Evolutionary conservation across 2,888 invertebrate species (phyloP), one percentile per base, ranked within the genome.

Genomic region (Spisula solida): DNA sequence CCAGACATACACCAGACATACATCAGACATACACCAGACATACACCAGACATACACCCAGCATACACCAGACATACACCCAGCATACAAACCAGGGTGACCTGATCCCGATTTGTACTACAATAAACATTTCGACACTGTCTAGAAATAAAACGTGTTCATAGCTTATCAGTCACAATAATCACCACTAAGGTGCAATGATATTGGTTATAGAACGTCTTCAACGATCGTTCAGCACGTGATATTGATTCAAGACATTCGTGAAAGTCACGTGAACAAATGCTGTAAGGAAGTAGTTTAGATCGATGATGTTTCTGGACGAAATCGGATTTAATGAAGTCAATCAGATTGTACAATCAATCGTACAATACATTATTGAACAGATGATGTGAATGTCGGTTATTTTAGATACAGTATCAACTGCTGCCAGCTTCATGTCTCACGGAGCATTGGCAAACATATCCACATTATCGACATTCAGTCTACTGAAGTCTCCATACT

Each of bases 241-340:
- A n/a, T 66, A 66, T 66, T 66, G 60, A 66, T 66, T 66, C 10
- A 66, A n/a, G 60, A 31, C 31, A 75, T 31, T 75, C 25, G 8
- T n/a, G 60, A 1, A 8, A n/a, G 25, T 60, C 31, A 75, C 31
- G 75, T 75, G 75, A 18, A 14, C 34, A 31, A 16, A 75, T 75
- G 8, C 31, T 34, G 29, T 75, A 10, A 75, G 75, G 34, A 34
- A 4, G 1, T 0, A 31, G 0, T 18, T 16, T 31, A 18, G 75
- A 75, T 75, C 75, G 34, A 75, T 75, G 75, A 1, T 0, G 25
- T 75, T 75, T 0, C 75, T 18, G 34, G 14, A 34, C 16, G 31
- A 18, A 31, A 10, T 34, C 75, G 31, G 31, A 75, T 75, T 75
- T 75, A 75, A 75, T 31, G 75, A 75, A 75, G 31, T 75, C 34